Conservation (phyloP, 2,888 invertebrate genomes). For the Drosophila trichaetosa region DNA sequence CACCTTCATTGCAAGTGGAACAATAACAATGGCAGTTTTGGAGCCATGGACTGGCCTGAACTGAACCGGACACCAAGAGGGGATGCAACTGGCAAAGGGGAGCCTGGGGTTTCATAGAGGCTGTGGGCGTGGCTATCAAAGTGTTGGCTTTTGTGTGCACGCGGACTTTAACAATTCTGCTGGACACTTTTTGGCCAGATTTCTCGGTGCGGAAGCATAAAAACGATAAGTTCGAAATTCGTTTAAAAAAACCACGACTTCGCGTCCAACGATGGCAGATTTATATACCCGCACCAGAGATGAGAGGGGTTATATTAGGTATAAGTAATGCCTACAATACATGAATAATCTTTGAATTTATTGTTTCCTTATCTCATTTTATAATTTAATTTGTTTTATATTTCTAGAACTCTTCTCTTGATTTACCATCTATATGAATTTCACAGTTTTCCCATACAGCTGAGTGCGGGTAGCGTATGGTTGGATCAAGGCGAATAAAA, state of each 20-base stretch:
- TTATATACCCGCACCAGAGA: slow-evolving; percentile 5
- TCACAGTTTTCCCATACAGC: not conserved
- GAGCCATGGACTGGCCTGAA: slow-evolving; percentile 13
- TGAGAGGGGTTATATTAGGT: not conserved
- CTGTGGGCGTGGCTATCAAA: slow-evolving; percentile 26
- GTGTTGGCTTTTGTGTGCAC: slow-evolving; percentile 50
- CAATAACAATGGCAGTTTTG: slow-evolving; percentile 59
- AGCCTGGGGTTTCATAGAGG: not conserved
- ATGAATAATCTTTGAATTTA: not conserved
- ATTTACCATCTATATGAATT: not conserved
- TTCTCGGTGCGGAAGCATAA: slow-evolving; percentile 48
- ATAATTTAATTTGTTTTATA: not conserved
- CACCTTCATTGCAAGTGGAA: slow-evolving; percentile 72
- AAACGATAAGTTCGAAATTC: slow-evolving; percentile 54
- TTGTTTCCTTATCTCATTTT: not conserved
- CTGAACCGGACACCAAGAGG: slow-evolving; percentile 24
- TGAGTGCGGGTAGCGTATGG: not conserved
- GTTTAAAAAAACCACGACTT: slow-evolving; percentile 45
- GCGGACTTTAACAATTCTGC: slow-evolving; percentile 58
- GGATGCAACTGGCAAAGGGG: slow-evolving; percentile 11
- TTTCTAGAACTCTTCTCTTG: no score
- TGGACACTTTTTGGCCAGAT: slow-evolving; percentile 45
- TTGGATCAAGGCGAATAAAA: not conserved
- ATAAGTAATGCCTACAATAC: not conserved
- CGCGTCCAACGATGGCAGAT: slow-evolving; percentile 22